Evolutionary conservation across 2,888 invertebrate species (phyloP), one percentile per base, ranked within the genome.

Genomic region (Tenthredo amoena): DNA sequence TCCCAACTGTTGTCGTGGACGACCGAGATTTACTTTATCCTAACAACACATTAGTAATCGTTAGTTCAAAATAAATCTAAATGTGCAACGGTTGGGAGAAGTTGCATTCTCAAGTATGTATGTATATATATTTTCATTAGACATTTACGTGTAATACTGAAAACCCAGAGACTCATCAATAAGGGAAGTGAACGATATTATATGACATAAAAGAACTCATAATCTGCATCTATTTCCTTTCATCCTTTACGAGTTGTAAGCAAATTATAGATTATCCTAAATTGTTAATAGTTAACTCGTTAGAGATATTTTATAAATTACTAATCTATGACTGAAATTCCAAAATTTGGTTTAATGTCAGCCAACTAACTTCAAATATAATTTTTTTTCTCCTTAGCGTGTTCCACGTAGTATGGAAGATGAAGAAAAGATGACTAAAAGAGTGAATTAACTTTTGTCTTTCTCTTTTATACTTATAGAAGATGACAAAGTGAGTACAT

Each of bases 101-200:
- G 18, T 34, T 47, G 37, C 68, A 18, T 83, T 37, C 2, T 47
- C 31, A 83, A 9, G 4, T 74, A 21, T 74, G 9, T 12, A 26
- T 62, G 2, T 21, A 26, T 37, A 40, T 86, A 86, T 86, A 87
- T 87, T 89, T 71, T 47, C 72, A 90, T 87, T 90, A 89, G 89
- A 88, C 88, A 85, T 84, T 89, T 91, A 83, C 34, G 31, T 82
- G 82, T 83, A 91, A 91, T 91, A 91, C 91, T 91, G 91, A 89
- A 90, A 89, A 31, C 89, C 89, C 88, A 89, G 88, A 88, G 87
- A 86, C 85, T 88, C 86, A 83, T 86, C 83, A 82, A 88, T 47
- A 37, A 26, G 21, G 62, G 4, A 12, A 81, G 15, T 40, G 62
- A 81, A 62, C 18, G 40, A 34, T 55, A 37, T 47, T 37, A 34